Percentiles rank a stretch among this genome's conserved stretches.
These are phyloP conservation scores for Habrosyne pyritoides DNA, from an alignment of 2,888 invertebrate species.

Conservation along the genomic window DNA sequence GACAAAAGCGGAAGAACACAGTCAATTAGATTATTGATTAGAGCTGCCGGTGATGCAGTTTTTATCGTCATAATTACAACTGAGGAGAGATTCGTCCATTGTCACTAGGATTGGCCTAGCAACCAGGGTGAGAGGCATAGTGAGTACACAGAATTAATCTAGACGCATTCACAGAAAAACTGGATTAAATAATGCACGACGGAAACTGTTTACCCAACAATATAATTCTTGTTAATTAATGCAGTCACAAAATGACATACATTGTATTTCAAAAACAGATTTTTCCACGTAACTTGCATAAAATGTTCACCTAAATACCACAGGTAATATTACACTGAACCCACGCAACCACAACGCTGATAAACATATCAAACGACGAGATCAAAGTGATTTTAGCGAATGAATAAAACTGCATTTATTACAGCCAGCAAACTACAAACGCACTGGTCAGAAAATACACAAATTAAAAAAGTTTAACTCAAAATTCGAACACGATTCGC, in stretches of 20 bases:
- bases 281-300: neutral
- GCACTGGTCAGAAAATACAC: constrained; percentile 47
- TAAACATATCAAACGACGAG: constrained; percentile 5
- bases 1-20: no score
- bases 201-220: neutral
- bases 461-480: constrained; percentile 17
- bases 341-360: constrained; percentile 20
- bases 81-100: no score
- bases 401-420: neutral
- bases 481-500: constrained; percentile 51
- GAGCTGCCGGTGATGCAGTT: no score
- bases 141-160: neutral
- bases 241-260: neutral
- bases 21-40: no score
- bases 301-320: constrained; percentile 16
- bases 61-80: no score
- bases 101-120: no score
- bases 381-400: neutral
- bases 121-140: neutral
- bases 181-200: neutral
- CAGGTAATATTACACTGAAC: constrained; percentile 19
- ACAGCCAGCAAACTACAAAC: constrained; percentile 9
- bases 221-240: neutral
- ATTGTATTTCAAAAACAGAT: neutral
- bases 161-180: neutral